Percentiles rank a stretch among this genome's conserved stretches.
Evolutionary conservation across 2,888 invertebrate genomes (phyloP).

Genomic region (Eudemis profundana): DNA sequence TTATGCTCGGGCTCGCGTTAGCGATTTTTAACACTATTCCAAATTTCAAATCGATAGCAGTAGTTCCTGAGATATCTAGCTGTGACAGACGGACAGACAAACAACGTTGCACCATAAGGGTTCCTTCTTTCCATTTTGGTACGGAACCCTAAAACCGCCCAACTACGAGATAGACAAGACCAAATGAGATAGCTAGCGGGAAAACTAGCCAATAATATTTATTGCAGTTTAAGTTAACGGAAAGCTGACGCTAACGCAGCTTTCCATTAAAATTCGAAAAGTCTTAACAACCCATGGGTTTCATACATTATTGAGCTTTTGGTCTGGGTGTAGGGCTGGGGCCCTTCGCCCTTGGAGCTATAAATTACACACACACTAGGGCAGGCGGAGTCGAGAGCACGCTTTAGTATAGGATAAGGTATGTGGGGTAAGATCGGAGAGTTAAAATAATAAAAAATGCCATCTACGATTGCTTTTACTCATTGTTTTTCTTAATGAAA

Average conservation of each 20-base stretch:
- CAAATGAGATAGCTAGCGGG: neutral
- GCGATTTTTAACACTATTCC: too few relatives aligned
- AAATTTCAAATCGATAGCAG: too few relatives aligned
- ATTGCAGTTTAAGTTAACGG: conserved; percentile 10
- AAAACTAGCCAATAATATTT: conserved; percentile 15
- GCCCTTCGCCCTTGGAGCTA: conserved; percentile 21
- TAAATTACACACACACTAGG: conserved; percentile 26
- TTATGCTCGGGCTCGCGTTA: too few relatives aligned
- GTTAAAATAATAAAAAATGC: too few relatives aligned
- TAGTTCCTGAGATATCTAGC: too few relatives aligned
- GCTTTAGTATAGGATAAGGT: neutral
- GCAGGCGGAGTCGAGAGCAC: conserved; percentile 11
- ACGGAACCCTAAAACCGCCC: neutral
- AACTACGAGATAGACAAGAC: neutral
- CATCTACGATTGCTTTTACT: too few relatives aligned
- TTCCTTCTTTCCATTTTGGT: neutral
- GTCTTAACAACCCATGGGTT: neutral
- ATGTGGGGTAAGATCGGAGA: too few relatives aligned
- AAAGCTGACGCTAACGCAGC: conserved; percentile 2
- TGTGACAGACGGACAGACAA: too few relatives aligned
- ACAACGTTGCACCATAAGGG: too few relatives aligned
- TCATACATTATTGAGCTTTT: neutral
- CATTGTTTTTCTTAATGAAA: too few relatives aligned
- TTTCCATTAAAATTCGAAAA: neutral
- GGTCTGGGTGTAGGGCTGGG: neutral